phyloP scores from a whole-genome alignment of 2,888 invertebrate species.

The Sinotaia quadrata region DNA sequence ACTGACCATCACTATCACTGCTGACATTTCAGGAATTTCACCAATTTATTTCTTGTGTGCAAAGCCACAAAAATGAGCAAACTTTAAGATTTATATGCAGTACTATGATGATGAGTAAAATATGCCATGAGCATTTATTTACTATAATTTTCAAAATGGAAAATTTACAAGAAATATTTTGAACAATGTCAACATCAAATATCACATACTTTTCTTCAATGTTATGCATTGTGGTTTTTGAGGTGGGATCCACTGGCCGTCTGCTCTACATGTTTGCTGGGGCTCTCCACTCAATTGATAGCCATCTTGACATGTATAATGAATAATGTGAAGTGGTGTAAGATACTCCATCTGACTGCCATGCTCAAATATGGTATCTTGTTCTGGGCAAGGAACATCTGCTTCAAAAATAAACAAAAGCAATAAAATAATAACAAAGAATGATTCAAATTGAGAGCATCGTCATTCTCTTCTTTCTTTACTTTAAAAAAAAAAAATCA shows the following conservation, averaged over 20 bases:
- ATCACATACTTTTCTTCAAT: neutral
- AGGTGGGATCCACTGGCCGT: slow-evolving; percentile 51
- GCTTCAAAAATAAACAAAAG: neutral
- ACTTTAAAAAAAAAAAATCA: too few relatives aligned
- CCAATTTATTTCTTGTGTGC: too few relatives aligned
- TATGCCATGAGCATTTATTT: too few relatives aligned
- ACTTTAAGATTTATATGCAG: too few relatives aligned
- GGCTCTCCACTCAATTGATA: slow-evolving; percentile 49
- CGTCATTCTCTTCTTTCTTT: too few relatives aligned
- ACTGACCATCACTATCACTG: too few relatives aligned
- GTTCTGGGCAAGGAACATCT: slow-evolving; percentile 23
- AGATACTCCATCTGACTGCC: slow-evolving; percentile 28
- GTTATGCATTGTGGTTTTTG: slow-evolving; percentile 31
- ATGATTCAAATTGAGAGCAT: too few relatives aligned
- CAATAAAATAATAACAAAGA: neutral
- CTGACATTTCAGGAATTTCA: too few relatives aligned
- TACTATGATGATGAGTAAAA: too few relatives aligned
- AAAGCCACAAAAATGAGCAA: too few relatives aligned
- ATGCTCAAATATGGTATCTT: slow-evolving; percentile 20
- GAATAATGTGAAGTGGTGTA: slow-evolving; percentile 21
- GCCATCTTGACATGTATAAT: slow-evolving; percentile 49
- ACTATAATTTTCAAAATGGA: neutral
- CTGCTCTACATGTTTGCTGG: slow-evolving; percentile 47
- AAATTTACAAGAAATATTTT: neutral
- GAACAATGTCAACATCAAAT: neutral